Percentiles rank a stretch among this genome's conserved stretches.
Conservation (phyloP, 2,797 vertebrate species). For the Pseudocheirus occidentalis region DNA sequence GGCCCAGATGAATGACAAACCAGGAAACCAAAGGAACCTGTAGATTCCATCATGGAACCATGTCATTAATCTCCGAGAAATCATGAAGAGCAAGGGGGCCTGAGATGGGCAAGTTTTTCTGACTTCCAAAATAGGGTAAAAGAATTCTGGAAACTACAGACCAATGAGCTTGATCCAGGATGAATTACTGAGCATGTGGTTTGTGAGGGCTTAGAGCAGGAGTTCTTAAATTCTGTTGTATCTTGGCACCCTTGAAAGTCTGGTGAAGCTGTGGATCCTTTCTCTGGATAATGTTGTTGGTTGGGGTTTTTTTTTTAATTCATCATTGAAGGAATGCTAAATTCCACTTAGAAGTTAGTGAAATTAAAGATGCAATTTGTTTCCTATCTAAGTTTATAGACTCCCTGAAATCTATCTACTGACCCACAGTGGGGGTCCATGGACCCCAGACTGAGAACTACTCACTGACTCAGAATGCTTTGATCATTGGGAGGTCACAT, state of each 20-base stretch:
- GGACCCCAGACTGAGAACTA: background rate
- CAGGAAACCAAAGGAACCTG: fast-evolving
- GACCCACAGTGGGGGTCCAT: background rate
- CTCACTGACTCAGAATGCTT: background rate
- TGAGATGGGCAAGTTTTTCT: background rate
- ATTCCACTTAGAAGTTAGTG: background rate
- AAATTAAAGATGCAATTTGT: background rate
- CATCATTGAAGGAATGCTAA: background rate
- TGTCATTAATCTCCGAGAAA: background rate
- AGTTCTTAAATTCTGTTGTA: background rate
- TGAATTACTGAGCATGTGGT: fast-evolving
- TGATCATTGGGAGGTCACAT: background rate
- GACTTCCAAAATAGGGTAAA: background rate
- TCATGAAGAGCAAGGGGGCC: background rate
- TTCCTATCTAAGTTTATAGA: background rate
- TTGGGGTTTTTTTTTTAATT: background rate
- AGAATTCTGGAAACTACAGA: background rate
- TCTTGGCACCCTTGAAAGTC: background rate
- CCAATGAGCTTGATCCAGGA: background rate
- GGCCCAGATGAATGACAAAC: background rate
- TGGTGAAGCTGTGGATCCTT: background rate
- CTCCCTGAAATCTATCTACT: background rate
- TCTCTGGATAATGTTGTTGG: background rate
- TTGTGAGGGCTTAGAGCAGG: too few species aligned
- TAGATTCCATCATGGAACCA: background rate